These are phyloP conservation scores for Glareola pratincola DNA, from an alignment of 2,113 vertebrate species.

Conservation along the genomic window DNA sequence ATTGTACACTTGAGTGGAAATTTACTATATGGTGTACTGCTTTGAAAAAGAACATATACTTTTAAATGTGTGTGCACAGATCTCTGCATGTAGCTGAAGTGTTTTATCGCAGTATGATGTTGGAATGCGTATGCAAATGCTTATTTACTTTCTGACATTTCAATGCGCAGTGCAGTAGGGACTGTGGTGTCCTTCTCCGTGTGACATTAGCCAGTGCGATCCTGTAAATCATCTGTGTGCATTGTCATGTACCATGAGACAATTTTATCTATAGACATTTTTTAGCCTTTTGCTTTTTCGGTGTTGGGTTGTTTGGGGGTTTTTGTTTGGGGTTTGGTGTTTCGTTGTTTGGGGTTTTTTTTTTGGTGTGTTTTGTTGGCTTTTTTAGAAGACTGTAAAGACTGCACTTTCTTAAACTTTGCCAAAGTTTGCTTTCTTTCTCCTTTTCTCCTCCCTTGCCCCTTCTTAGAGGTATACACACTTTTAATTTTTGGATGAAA, in stretches of 20 bases:
- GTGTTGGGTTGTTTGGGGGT: not conserved
- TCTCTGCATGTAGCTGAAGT: constrained; percentile 8
- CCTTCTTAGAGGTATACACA: not conserved
- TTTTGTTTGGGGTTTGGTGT: not conserved
- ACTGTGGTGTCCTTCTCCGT: not conserved
- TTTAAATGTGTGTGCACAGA: not conserved
- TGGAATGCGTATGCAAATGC: constrained; percentile 3
- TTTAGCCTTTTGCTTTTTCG: not conserved
- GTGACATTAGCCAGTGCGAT: not conserved
- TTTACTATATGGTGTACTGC: not conserved
- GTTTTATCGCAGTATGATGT: not conserved
- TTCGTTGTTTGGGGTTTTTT: not conserved
- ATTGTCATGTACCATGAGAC: not conserved
- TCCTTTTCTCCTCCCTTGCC: not conserved
- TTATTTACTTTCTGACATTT: not conserved
- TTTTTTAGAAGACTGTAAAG: not conserved
- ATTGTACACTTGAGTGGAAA: not conserved
- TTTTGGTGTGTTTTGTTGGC: not conserved
- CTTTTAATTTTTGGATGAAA: not conserved
- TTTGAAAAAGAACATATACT: not conserved
- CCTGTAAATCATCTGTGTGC: not conserved
- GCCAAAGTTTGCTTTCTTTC: constrained; percentile 25
- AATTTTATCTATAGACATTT: not conserved
- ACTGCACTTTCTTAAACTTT: constrained; percentile 22
- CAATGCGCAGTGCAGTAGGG: not conserved